Evolutionary conservation across 2,797 vertebrate species (phyloP), one percentile per base, ranked within the genome.

Genomic region (Alfaro cultratus): DNA sequence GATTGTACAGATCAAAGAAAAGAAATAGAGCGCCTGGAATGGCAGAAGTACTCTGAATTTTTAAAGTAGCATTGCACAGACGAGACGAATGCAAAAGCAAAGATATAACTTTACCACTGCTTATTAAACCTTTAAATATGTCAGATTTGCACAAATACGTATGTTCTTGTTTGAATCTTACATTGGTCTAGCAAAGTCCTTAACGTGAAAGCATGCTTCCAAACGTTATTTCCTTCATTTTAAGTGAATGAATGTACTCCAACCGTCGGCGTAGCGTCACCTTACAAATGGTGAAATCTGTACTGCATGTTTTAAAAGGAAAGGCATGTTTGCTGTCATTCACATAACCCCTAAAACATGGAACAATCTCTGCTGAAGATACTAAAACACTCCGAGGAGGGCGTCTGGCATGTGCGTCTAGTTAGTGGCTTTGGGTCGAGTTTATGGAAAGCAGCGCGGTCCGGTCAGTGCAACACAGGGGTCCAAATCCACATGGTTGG

Each of bases 391-490:
- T 23, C 73, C 46, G 78, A 36, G 81, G 80, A 87, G 60, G 73
- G 73, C 78, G 77, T 88, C 80, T 87, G 84, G 60, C 95, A 93
- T 90, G 87, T 94, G 94, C 77, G 39, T 87, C 90, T 76, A 83
- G 87, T 94, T 90, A 91, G 83, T 68, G 80, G 79, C 64, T 83
- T 84, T 85, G 86, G 73, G 75, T 86, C 34, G 60, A 77, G 77
- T 80, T 90, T 84, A 82, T 82, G 78, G 84, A 80, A 85, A 78
- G 83, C 85, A 34, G 78, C 67, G 7, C 29, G 85, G 80, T 87
- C 88, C 89, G 81, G 85, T 87, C 87, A 41, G 74, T 72, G 83
- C 71, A 77, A 78, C 82, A 82, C 80, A 87, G 89, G 78, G 81
- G 73, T 89, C 83, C 80, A 87, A 89, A 87, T 87, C 89, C 88